Conservation (phyloP, 2,113 vertebrate species). For the Tricholaema leucomelas region DNA sequence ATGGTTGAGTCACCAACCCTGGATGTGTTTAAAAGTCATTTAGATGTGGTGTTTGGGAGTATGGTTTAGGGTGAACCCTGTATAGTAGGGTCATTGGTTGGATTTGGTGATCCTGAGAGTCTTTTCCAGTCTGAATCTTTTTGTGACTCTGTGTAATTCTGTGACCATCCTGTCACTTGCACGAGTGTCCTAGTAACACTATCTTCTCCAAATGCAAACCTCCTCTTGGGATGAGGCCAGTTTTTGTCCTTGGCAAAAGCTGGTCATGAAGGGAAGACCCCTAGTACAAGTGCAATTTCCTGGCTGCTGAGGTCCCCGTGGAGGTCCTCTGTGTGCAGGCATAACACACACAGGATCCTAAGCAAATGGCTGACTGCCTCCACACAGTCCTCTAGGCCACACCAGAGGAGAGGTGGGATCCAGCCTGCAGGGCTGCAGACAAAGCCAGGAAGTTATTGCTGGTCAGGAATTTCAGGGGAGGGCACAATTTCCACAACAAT, state of each 20-base stretch:
- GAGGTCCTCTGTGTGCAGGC: not conserved
- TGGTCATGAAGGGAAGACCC: not conserved
- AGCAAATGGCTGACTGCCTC: accelerated
- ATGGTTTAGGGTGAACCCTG: too few species aligned
- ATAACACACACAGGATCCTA: not conserved
- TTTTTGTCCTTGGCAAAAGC: not conserved
- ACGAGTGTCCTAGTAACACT: accelerated
- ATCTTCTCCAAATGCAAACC: not conserved
- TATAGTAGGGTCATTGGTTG: too few species aligned
- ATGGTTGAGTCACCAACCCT: too few species aligned
- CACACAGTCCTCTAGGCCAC: accelerated
- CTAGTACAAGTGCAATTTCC: not conserved
- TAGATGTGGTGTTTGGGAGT: too few species aligned
- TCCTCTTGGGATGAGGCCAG: not conserved
- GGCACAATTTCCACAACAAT: conserved; percentile 38
- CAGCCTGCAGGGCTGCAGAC: not conserved
- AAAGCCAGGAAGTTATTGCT: conserved; percentile 31
- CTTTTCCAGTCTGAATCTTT: too few species aligned
- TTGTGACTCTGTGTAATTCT: too few species aligned
- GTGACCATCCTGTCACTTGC: not conserved
- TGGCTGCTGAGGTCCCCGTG: not conserved
- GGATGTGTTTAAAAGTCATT: too few species aligned
- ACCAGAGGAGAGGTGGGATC: not conserved
- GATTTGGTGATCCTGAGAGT: too few species aligned
- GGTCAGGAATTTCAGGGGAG: conserved; percentile 27